Conservation (phyloP, 2,797 vertebrate species). For the Coranthus polyacanthus region DNA sequence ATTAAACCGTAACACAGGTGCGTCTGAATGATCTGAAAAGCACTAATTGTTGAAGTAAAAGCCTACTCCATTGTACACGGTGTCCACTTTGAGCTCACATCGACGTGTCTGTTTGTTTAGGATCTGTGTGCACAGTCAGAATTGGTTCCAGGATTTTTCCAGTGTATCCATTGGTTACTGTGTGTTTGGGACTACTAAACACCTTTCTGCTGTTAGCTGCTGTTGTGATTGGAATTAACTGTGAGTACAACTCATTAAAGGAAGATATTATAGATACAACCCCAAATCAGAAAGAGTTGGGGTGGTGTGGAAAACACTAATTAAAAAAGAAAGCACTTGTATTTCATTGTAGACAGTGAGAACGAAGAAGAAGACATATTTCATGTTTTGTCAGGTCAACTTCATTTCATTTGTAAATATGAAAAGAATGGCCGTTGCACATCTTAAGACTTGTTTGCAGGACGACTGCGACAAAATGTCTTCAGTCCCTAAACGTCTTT, state of each 20-base stretch:
- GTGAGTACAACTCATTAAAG: conserved; percentile 51
- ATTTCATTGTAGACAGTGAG: no score
- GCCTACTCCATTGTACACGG: background rate
- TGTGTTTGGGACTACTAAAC: conserved; percentile 61
- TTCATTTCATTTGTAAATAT: no score
- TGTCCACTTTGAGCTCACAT: conserved; percentile 9
- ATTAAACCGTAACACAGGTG: conserved; percentile 32
- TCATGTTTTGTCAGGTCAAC: no score
- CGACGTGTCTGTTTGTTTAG: conserved; percentile 48
- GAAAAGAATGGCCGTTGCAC: no score
- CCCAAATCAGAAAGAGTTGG: no score
- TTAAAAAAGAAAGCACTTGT: no score
- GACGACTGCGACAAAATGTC: no score
- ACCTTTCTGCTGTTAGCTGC: conserved; percentile 56
- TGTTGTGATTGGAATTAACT: conserved; percentile 62
- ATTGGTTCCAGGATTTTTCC: conserved; percentile 44
- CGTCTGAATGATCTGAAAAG: background rate
- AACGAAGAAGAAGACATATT: no score
- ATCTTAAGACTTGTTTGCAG: no score
- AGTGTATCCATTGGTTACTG: conserved; percentile 34
- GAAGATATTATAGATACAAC: background rate
- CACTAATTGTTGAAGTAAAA: background rate
- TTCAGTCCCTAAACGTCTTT: no score
- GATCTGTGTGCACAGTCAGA: conserved; percentile 35
- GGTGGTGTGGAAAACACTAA: no score